Evolutionary conservation across 2,113 vertebrate genomes (phyloP).

Genomic region (Anguilla rostrata): DNA sequence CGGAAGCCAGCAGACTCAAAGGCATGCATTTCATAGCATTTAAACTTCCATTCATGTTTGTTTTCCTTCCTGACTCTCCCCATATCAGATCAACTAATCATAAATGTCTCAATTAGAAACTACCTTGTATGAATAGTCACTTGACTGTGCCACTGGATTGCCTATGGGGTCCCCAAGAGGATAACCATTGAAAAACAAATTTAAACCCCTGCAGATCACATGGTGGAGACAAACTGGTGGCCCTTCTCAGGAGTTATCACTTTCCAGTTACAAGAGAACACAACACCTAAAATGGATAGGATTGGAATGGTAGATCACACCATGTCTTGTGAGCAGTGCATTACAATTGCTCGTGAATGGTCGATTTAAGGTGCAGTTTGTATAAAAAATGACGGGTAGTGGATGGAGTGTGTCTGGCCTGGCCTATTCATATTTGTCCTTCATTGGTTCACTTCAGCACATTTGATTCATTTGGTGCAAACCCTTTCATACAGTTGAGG

Average conservation of each 20-base stretch:
- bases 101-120: too few relatives aligned
- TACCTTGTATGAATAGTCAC: too few relatives aligned
- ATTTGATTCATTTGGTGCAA: neutral
- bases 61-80: too few relatives aligned
- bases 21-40: too few relatives aligned
- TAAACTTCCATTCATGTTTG: too few relatives aligned
- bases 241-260: neutral
- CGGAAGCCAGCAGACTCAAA: too few relatives aligned
- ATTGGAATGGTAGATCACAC: neutral
- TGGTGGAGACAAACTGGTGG: too few relatives aligned
- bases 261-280: neutral
- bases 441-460: neutral
- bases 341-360: neutral
- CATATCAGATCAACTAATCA: too few relatives aligned
- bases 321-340: neutral
- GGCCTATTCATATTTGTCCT: neutral
- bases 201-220: too few relatives aligned
- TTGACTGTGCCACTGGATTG: too few relatives aligned
- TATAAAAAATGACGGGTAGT: neutral
- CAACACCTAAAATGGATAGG: constrained; percentile 26
- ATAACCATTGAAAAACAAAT: too few relatives aligned
- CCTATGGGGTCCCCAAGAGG: too few relatives aligned
- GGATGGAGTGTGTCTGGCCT: neutral
- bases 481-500: neutral
- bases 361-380: neutral